These are phyloP conservation scores for Neoarius graeffei DNA, from an alignment of 2,113 vertebrate species.

Conservation along the genomic window DNA sequence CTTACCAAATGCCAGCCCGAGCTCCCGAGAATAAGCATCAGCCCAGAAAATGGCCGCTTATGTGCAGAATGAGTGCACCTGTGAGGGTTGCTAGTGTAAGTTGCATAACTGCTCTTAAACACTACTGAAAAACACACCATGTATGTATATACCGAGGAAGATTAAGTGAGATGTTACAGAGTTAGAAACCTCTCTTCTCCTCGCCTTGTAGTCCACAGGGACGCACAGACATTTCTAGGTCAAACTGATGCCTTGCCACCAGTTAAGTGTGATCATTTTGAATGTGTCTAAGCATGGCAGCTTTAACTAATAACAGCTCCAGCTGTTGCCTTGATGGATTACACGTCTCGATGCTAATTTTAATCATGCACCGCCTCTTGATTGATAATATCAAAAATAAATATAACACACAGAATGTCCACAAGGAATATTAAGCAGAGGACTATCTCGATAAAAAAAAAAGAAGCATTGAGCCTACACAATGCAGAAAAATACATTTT, in stretches of 20 bases:
- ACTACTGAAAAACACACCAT: neutral
- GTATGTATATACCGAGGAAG: neutral
- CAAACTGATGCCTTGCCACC: conserved; percentile 62
- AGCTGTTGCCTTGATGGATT: conserved; percentile 44
- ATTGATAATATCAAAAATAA: conserved; percentile 28
- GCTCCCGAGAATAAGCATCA: conserved; percentile 1
- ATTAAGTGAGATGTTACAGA: conserved; percentile 15
- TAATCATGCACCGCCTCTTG: conserved; percentile 29
- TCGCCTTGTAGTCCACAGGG: neutral
- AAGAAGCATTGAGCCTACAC: no score
- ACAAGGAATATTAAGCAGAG: neutral
- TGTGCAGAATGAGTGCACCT: conserved; percentile 30
- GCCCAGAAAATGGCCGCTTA: conserved; percentile 51
- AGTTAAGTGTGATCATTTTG: conserved; percentile 56
- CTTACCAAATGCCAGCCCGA: conserved; percentile 36
- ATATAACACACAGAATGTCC: neutral
- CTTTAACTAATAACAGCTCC: conserved; percentile 65
- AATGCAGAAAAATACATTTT: conserved; percentile 13
- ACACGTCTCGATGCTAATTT: conserved; percentile 26
- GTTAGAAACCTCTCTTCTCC: neutral
- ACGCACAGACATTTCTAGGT: conserved; percentile 66
- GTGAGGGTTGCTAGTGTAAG: conserved; percentile 6
- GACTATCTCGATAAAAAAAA: neutral
- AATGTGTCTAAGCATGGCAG: conserved; percentile 68
- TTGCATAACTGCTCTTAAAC: conserved; percentile 20